Percentiles rank a stretch among this genome's conserved stretches.
Conservation (phyloP, 1,140 invertebrate species). For the Pteromalus puparum region DNA sequence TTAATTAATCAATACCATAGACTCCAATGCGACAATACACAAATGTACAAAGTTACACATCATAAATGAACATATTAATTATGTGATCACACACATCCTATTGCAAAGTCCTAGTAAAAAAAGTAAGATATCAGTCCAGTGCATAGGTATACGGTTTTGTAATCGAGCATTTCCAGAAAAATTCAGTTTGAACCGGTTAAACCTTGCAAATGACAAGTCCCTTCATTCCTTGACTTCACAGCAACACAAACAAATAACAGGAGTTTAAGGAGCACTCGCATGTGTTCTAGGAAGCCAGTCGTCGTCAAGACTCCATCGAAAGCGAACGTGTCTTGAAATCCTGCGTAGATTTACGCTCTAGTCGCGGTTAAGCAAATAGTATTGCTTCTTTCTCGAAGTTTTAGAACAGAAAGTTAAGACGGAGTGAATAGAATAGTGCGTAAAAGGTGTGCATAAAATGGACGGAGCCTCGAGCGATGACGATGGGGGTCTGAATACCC, state of each 20-base stretch:
- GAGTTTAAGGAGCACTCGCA: background rate
- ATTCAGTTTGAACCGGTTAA: background rate
- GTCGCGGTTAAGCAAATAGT: too few relatives aligned
- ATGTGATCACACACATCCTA: too few relatives aligned
- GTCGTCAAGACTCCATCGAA: background rate
- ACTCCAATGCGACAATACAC: too few relatives aligned
- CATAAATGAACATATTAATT: too few relatives aligned
- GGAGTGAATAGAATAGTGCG: too few relatives aligned
- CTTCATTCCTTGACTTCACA: background rate
- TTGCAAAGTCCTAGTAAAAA: too few relatives aligned
- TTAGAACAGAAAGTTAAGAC: background rate
- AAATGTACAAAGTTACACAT: too few relatives aligned
- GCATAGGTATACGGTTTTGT: too few relatives aligned
- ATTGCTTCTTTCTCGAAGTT: too few relatives aligned
- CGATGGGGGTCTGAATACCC: slow-evolving; percentile 57
- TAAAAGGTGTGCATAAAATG: background rate
- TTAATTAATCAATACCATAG: too few relatives aligned
- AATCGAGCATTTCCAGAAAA: background rate
- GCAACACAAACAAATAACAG: background rate
- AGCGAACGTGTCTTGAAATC: background rate
- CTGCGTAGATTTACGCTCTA: background rate
- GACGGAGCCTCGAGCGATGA: slow-evolving; percentile 56
- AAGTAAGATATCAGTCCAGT: too few relatives aligned
- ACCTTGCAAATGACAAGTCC: background rate
- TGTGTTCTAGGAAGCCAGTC: slow-evolving; percentile 8